Base-by-base conservation (phyloP, 2,113 vertebrate species). In the Vidua macroura region DNA sequence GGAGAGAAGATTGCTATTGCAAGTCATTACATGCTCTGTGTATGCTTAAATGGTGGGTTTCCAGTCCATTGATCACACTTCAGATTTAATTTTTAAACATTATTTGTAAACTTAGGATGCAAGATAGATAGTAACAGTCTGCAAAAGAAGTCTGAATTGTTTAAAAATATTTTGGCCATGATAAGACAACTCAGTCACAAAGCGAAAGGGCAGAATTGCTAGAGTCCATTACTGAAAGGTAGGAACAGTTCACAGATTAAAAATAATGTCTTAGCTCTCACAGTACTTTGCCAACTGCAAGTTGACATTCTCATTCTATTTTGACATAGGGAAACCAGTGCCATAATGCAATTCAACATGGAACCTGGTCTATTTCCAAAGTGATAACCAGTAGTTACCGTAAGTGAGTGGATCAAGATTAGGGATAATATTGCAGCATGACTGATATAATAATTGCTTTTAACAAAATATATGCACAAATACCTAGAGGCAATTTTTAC, bases 361-460 rank as follows among this genome's bases (percentile, higher is more conserved):
- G 22, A 49, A 94, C 35, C 43, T 31, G 75, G 19, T 63, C 17
- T 78, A 75, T 93, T 91, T 96, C 80, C 48, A 88, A 91, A 93
- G 53, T 49, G 55, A 79, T 63, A 80, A 66, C 56, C 41, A 76
- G 28, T 12, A 90, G 30, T 84, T n/a, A 72, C 25, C 0, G 0
- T 35, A 72, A 59, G 1, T 53, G 66, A 58, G 53, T 31, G 7
- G 35, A 75, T 72, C 33, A 41, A 66, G 39, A 78, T 2, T 51
- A n/a, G 33, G 64, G 7, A 89, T 52, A 86, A 75, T 86, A 82
- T 13, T 64, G 75, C 49, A 91, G 25, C 11, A 69, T 22, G 84
- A 46, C 49, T 35, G 33, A 73, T 49, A 10, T 10, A 90, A 51
- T 46, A 88, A 74, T 4, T 72, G 28, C 56, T 76, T 56, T 84